Evolutionary conservation across 2,888 invertebrate species (phyloP).

Genomic region (Phalera bucephala): DNA sequence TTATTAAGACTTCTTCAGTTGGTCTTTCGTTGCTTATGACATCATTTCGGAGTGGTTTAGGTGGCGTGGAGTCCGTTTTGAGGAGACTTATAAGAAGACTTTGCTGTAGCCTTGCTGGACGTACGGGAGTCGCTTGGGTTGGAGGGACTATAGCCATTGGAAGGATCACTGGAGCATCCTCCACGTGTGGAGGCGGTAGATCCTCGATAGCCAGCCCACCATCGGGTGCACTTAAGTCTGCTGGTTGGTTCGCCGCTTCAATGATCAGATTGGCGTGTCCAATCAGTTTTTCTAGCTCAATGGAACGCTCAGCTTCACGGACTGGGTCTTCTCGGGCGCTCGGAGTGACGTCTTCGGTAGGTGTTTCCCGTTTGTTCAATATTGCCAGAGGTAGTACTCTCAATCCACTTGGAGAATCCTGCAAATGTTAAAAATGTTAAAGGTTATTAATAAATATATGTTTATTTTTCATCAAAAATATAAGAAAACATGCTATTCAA

Average conservation of each 20-base stretch:
- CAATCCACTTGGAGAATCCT: slow-evolving; percentile 55
- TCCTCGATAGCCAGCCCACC: background rate
- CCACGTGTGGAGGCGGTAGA: background rate
- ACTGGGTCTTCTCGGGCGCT: slow-evolving; percentile 48
- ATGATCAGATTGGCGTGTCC: slow-evolving; percentile 43
- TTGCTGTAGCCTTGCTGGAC: background rate
- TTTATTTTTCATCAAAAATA: no score
- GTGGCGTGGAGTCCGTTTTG: slow-evolving; percentile 39
- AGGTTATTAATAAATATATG: no score
- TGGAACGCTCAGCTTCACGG: slow-evolving; percentile 66
- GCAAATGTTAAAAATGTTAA: no score
- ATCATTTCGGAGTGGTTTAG: slow-evolving; percentile 9
- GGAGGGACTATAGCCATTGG: background rate
- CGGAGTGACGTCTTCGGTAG: slow-evolving; percentile 39
- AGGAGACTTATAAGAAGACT: slow-evolving; percentile 22
- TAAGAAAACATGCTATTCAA: no score
- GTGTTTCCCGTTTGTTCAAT: slow-evolving; percentile 50
- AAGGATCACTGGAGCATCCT: background rate
- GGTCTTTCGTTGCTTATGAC: slow-evolving; percentile 48
- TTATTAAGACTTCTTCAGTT: no score
- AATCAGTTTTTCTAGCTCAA: slow-evolving; percentile 68
- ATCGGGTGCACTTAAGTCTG: slow-evolving; percentile 3
- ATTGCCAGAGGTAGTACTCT: slow-evolving; percentile 64
- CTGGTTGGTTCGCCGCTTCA: slow-evolving; percentile 16
- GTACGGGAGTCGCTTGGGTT: background rate